A percentile compares a stretch with the other conserved stretches of the same genome.
Conservation (phyloP, 1,140 invertebrate genomes). For the Leptopilina clavipes region DNA sequence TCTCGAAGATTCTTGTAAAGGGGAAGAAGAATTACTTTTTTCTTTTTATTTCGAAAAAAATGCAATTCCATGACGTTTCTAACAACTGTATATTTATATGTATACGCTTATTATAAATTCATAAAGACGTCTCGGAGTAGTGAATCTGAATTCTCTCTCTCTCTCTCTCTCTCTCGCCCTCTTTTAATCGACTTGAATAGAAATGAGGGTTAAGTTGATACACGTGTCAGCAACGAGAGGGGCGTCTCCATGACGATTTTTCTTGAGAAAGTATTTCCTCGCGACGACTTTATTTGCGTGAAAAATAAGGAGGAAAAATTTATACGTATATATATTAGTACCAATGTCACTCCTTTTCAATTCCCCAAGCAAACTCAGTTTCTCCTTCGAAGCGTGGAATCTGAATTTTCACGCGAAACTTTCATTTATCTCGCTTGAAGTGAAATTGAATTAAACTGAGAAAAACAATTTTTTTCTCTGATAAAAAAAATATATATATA, state of each 20-base stretch:
- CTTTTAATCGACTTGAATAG: conserved; percentile 36
- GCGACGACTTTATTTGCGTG: background rate
- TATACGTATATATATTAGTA: background rate
- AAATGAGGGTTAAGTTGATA: conserved; percentile 30
- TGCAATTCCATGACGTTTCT: background rate
- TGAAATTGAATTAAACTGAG: too few species aligned
- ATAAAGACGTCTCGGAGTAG: conserved; percentile 17
- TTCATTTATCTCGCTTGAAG: background rate
- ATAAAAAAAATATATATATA: background rate
- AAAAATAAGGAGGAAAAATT: conserved; percentile 20
- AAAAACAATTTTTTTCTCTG: too few species aligned
- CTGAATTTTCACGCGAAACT: background rate
- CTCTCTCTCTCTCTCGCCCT: too few species aligned
- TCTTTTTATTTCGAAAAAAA: background rate
- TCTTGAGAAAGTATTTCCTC: background rate
- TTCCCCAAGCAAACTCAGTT: background rate
- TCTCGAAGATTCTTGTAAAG: background rate
- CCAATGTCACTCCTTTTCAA: background rate
- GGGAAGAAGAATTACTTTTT: too few species aligned
- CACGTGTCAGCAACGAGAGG: conserved; percentile 4
- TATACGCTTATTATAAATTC: conserved; percentile 12
- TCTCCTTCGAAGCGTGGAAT: too few species aligned
- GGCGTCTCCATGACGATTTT: conserved; percentile 38
- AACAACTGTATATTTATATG: background rate
- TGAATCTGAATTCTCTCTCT: conserved; percentile 1